Percentiles rank a stretch among this genome's conserved stretches.
These are phyloP conservation scores for Platichthys flesus DNA, from an alignment of 2,113 vertebrate species.

Conservation along the genomic window DNA sequence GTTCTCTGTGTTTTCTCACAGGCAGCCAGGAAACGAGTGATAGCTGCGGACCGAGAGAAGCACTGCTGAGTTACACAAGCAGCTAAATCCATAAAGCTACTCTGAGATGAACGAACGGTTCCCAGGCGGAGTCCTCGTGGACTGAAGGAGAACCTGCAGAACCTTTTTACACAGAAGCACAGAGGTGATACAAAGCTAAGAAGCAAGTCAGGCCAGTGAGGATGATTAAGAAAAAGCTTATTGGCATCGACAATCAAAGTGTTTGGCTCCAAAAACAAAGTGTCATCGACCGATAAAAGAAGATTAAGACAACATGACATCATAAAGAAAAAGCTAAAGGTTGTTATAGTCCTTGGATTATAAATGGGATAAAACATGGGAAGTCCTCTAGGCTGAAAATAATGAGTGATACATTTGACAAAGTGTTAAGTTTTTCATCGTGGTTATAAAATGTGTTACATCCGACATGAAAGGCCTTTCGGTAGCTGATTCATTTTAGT, in stretches of 20 bases:
- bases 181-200: conserved; percentile 69
- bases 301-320: conserved; percentile 22
- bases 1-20: conserved; percentile 59
- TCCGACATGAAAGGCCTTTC: conserved; percentile 67
- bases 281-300: conserved; percentile 15
- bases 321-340: not conserved
- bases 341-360: conserved; percentile 25
- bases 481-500: conserved; percentile 67
- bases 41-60: conserved; percentile 63
- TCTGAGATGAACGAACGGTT: conserved; percentile 60
- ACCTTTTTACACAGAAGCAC: conserved; percentile 63
- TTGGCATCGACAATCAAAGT: conserved; percentile 41
- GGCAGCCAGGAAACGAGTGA: conserved; percentile 62
- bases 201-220: conserved; percentile 47
- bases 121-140: conserved; percentile 2
- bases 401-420: conserved; percentile 22
- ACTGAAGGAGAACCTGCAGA: conserved; percentile 31
- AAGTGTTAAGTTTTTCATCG: not conserved
- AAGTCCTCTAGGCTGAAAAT: conserved; percentile 31
- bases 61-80: conserved; percentile 53
- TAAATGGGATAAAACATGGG: conserved; percentile 12
- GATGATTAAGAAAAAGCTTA: conserved; percentile 51
- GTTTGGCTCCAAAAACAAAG: conserved; percentile 56
- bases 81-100: conserved; percentile 67
- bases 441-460: conserved; percentile 42